These are phyloP conservation scores for Mus spicilegus DNA, from an alignment of 2,113 vertebrate species.

Conservation along the genomic window DNA sequence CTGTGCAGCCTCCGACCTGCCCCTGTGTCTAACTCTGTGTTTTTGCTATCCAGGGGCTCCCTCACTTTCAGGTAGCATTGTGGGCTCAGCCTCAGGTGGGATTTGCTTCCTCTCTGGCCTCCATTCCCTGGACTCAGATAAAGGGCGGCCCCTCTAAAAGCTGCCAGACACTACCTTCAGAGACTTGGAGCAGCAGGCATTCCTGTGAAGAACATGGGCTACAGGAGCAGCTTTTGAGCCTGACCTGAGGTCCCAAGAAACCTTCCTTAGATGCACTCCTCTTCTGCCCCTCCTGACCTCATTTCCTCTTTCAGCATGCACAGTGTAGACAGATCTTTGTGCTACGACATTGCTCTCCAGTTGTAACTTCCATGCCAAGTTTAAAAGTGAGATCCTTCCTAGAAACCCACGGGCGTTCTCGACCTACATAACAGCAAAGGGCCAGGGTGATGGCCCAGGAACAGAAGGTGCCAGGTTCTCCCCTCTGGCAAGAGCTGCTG, in stretches of 20 bases:
- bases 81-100: background rate
- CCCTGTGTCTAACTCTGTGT: rapidly evolving
- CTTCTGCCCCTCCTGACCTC: background rate
- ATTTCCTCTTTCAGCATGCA: constrained; percentile 57
- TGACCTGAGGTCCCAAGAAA: background rate
- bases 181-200: rapidly evolving
- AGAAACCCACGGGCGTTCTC: background rate
- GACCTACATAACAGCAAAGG: background rate
- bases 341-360: constrained; percentile 64
- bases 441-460: background rate
- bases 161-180: background rate
- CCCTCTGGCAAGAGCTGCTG: constrained; percentile 44
- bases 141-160: rapidly evolving
- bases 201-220: background rate
- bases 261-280: background rate
- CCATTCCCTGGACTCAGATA: background rate
- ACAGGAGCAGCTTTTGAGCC: rapidly evolving
- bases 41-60: background rate
- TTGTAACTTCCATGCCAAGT: constrained; percentile 71
- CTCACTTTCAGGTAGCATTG: background rate
- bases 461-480: constrained; percentile 42
- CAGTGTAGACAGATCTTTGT: constrained; percentile 59
- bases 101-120: background rate
- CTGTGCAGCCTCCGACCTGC: background rate
- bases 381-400: constrained; percentile 41